A percentile compares a stretch with the other conserved stretches of the same genome.
Conservation (phyloP, 2,888 invertebrate species). For the Cerceris rybyensis region DNA sequence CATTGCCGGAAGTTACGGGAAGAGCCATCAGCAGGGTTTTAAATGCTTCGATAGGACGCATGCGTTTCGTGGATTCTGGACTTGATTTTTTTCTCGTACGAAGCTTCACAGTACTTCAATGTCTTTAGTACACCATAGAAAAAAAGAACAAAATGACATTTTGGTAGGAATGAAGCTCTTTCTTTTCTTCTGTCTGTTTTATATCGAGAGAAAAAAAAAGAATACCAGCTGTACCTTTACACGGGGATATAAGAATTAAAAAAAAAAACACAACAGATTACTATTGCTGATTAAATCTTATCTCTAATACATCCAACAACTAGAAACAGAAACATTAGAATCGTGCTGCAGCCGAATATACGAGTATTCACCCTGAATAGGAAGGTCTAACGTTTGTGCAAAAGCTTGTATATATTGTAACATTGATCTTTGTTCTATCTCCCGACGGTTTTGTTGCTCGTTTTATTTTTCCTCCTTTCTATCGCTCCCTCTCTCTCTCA, state of each 20-base stretch:
- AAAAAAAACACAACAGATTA: slow-evolving; percentile 68
- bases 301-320: slow-evolving; percentile 72
- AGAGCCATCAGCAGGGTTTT: neutral
- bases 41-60: neutral
- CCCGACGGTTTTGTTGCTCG: neutral
- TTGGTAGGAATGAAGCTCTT: slow-evolving; percentile 23
- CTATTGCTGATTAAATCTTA: slow-evolving; percentile 69
- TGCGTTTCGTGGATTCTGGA: neutral
- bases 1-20: neutral
- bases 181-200: slow-evolving; percentile 11
- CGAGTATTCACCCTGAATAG: slow-evolving; percentile 14
- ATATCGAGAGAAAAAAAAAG: no score
- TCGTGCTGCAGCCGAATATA: slow-evolving; percentile 65
- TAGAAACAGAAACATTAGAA: slow-evolving; percentile 72
- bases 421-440: no score
- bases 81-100: neutral
- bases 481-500: neutral
- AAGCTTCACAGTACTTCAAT: slow-evolving; percentile 21
- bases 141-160: slow-evolving; percentile 27
- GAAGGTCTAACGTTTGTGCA: neutral
- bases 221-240: slow-evolving; percentile 44
- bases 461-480: neutral
- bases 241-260: slow-evolving; percentile 45
- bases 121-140: neutral
- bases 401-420: slow-evolving; percentile 8